phyloP scores from a whole-genome alignment of 2,888 invertebrate species.

The Schrankia costaestrigalis region DNA sequence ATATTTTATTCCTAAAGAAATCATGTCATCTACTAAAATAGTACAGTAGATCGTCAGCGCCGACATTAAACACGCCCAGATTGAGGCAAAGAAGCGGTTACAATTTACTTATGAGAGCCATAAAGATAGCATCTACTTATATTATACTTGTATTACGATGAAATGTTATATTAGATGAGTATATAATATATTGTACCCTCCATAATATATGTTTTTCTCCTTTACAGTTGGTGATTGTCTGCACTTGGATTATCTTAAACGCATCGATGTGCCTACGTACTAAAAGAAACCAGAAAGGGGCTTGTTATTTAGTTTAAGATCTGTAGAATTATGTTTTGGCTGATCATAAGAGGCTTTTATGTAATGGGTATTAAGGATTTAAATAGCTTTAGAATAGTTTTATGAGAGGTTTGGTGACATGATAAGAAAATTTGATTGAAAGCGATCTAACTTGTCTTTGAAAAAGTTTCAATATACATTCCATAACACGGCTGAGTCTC shows the following conservation, averaged over 20 bases:
- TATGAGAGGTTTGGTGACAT: slow-evolving; percentile 3
- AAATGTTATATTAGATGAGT: slow-evolving; percentile 1
- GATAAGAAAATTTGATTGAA: background rate
- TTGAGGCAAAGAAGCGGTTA: slow-evolving; percentile 7
- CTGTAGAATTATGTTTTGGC: slow-evolving; percentile 12
- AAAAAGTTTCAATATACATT: no score
- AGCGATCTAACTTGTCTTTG: no score
- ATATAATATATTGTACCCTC: background rate
- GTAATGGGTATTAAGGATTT: slow-evolving; percentile 22
- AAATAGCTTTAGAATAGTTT: slow-evolving; percentile 3
- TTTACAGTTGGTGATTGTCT: slow-evolving; percentile 27
- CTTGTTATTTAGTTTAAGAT: slow-evolving; percentile 19
- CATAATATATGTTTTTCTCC: slow-evolving; percentile 7
- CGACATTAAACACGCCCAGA: slow-evolving; percentile 9
- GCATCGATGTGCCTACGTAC: slow-evolving; percentile 22
- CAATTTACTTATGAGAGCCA: slow-evolving; percentile 18
- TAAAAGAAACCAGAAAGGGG: slow-evolving; percentile 20
- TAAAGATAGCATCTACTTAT: slow-evolving; percentile 12
- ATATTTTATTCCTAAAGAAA: no score
- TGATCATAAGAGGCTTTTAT: slow-evolving; percentile 19
- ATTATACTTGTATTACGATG: slow-evolving; percentile 5
- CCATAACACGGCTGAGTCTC: no score
- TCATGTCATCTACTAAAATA: no score
- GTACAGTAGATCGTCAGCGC: slow-evolving; percentile 4
- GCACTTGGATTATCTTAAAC: slow-evolving; percentile 24